Evolutionary conservation across 2,113 vertebrate species (phyloP), one percentile per base, ranked within the genome.

Genomic region (Sylvicapra grimmia): DNA sequence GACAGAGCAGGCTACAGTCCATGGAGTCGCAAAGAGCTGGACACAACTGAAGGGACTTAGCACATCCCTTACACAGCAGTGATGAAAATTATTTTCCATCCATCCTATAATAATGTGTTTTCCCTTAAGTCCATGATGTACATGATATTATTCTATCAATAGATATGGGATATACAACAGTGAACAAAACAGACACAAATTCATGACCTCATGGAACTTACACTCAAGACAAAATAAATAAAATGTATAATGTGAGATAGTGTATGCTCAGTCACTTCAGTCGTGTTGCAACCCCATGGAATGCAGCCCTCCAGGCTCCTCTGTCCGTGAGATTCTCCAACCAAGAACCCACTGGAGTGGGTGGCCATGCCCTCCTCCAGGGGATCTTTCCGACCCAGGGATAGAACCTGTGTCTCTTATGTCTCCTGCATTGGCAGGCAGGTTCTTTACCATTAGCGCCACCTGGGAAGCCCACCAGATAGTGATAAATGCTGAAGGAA

Each of bases 281-380:
- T 36, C 1, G 0, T 72, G 68, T 40, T 72, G 68, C 1, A 0
- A 40, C n/a, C n/a, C 68, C 68, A 23, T 0, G 16, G 10, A 40
- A n/a, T 23, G 19, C 36, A 72, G 10, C 19, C 68, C 68, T 72
- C 19, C n/a, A 72, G n/a, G n/a, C 68, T 36, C 19, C 68, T 72
- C n/a, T 40, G 68, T 40, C 68, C 0, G 0, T 72, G 68, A 72
- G 68, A 72, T 72, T 40, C n/a, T 72, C 68, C n/a, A 72, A 11
- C n/a, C n/a, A 40, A 23, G n/a, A 40, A 40, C 68, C 68, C 68
- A 23, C 36, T 72, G 68, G 68, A 6, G 19, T 23, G n/a, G n/a
- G n/a, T 72, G 10, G 68, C 68, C 68, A 6, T 40, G 68, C n/a
- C n/a, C 19, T 72, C 68, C n/a, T 72, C 10, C 68, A 40, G 68